These are phyloP conservation scores for Gymnodraco acuticeps DNA, from an alignment of 2,797 vertebrate genomes.

Conservation along the genomic window DNA sequence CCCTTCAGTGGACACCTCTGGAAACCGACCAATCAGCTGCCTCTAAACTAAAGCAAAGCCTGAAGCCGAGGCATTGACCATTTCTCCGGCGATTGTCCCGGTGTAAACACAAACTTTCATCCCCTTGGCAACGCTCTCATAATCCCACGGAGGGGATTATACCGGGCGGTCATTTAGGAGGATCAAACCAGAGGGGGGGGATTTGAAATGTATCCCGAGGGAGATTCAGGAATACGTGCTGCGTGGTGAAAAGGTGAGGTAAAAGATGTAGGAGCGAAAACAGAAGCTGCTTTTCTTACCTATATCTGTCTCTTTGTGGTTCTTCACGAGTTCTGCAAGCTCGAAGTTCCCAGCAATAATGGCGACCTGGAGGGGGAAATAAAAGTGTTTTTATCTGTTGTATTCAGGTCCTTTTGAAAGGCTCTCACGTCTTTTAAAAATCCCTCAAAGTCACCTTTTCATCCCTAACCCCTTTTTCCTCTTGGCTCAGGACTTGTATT, in stretches of 20 bases:
- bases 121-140: slow-evolving; percentile 30
- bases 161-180: slow-evolving; percentile 41
- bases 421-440: too few species aligned
- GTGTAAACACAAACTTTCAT: slow-evolving; percentile 62
- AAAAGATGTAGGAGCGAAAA: background rate
- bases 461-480: too few species aligned
- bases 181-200: slow-evolving; percentile 38
- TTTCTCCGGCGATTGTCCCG: slow-evolving; percentile 12
- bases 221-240: slow-evolving; percentile 26
- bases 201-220: slow-evolving; percentile 70
- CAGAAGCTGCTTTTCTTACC: slow-evolving; percentile 81
- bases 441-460: too few species aligned
- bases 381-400: background rate
- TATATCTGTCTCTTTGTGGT: slow-evolving; percentile 93
- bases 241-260: background rate
- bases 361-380: slow-evolving; percentile 87
- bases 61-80: slow-evolving; percentile 14
- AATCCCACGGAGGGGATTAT: slow-evolving; percentile 67
- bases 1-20: slow-evolving; percentile 9
- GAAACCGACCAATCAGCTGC: slow-evolving; percentile 28
- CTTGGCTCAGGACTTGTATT: too few species aligned
- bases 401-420: too few species aligned
- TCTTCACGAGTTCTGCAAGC: slow-evolving; percentile 96
- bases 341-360: slow-evolving; percentile 98
- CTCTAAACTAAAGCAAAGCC: background rate